Percentiles rank a stretch among this genome's conserved stretches.
Conservation (phyloP, 1,140 invertebrate species). For the Bombus ignitus region DNA sequence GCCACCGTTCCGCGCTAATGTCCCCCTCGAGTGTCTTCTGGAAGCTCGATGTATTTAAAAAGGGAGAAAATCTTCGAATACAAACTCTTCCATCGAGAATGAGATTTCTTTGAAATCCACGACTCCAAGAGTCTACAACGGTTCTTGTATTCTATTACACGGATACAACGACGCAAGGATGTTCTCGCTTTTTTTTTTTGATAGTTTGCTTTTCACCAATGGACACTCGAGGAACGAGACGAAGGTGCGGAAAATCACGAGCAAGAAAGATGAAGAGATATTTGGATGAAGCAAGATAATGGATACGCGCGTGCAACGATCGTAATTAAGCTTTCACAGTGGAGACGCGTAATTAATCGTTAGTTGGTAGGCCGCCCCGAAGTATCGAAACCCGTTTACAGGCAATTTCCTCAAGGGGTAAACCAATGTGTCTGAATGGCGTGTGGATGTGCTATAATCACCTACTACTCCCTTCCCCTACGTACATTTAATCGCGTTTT, state of each 20-base stretch:
- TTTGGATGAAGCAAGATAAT: conserved; percentile 29
- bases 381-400: conserved; percentile 67
- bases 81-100: not conserved
- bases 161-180: not conserved
- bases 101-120: not conserved
- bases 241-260: no score
- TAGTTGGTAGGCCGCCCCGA: conserved; percentile 66
- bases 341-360: conserved; percentile 63
- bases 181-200: not conserved
- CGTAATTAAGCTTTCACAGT: conserved; percentile 56
- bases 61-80: no score
- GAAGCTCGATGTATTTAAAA: not conserved
- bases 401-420: conserved; percentile 70
- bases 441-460: conserved; percentile 73
- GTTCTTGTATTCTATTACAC: not conserved
- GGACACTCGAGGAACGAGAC: not conserved
- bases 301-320: conserved; percentile 31
- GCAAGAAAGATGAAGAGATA: not conserved
- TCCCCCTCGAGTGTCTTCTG: not conserved
- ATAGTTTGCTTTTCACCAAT: not conserved
- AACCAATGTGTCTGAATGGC: conserved; percentile 77
- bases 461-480: conserved; percentile 65
- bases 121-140: no score
- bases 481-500: conserved; percentile 65
- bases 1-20: not conserved